Evolutionary conservation across 2,888 invertebrate species (phyloP).

Genomic region (Monoplex corrugatus): DNA sequence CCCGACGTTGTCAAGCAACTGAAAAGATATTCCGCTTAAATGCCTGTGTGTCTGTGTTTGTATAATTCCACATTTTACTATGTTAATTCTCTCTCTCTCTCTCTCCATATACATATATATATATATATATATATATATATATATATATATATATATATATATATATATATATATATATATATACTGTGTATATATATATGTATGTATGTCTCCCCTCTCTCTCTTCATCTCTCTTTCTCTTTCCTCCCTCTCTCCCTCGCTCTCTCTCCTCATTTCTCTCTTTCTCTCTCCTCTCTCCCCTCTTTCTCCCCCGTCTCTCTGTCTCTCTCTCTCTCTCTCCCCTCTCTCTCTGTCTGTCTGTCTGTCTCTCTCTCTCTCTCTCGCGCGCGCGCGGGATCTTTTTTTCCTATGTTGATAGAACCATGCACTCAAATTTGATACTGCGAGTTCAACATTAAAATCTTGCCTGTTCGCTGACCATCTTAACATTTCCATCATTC

Average conservation of each 20-base stretch:
- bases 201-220: neutral
- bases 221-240: neutral
- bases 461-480: too few species aligned
- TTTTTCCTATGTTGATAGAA: too few species aligned
- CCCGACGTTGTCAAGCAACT: too few species aligned
- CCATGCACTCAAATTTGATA: too few species aligned
- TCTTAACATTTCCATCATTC: too few species aligned
- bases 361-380: neutral
- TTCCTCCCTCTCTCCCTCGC: neutral
- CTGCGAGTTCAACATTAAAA: too few species aligned
- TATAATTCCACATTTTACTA: neutral
- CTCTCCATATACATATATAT: neutral
- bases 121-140: neutral
- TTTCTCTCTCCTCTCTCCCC: neutral
- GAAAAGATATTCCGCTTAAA: too few species aligned
- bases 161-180: neutral
- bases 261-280: neutral
- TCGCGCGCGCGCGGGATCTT: neutral
- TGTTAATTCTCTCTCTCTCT: neutral
- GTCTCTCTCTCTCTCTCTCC: neutral
- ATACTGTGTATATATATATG: too few species aligned
- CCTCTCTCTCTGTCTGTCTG: neutral
- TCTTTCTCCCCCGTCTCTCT: neutral
- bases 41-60: too few species aligned
- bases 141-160: neutral